Percentiles rank a stretch among this genome's conserved stretches.
Conservation (phyloP, 2,113 vertebrate species). For the Lepidothrix coronata region DNA sequence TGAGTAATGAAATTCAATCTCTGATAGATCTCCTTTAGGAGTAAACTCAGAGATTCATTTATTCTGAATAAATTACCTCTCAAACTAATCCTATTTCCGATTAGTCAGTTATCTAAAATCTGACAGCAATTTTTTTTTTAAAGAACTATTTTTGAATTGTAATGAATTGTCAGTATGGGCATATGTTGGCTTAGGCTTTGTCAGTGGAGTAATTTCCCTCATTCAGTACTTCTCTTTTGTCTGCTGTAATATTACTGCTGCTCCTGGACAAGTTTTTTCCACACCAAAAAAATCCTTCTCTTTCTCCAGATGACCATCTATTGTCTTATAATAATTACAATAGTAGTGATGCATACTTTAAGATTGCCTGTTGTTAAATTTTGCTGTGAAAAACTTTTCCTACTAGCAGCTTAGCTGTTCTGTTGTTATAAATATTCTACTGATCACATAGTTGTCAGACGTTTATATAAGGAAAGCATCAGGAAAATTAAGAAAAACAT, state of each 20-base stretch:
- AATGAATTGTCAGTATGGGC: not conserved
- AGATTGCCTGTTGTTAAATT: not conserved
- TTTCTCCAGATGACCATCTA: not conserved
- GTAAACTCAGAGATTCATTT: not conserved
- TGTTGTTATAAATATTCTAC: not conserved
- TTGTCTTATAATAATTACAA: not conserved
- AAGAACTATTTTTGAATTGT: not conserved
- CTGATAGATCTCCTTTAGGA: not conserved
- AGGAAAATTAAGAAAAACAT: not conserved
- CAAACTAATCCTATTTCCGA: not conserved
- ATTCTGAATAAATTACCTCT: conserved; percentile 18
- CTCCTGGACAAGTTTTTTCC: not conserved
- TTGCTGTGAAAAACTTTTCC: not conserved
- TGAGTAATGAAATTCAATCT: conserved; percentile 4
- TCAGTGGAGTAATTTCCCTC: not conserved
- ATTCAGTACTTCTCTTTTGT: not conserved
- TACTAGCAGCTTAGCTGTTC: not conserved
- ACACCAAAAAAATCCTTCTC: not conserved
- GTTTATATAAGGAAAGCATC: not conserved
- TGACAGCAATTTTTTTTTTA: not conserved
- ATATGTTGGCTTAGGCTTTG: not conserved
- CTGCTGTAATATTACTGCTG: not conserved
- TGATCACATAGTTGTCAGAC: not conserved
- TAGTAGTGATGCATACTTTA: not conserved
- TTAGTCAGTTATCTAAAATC: not conserved